phyloP scores from a whole-genome alignment of 2,797 vertebrate genomes.

The Melanotaenia nigrans region DNA sequence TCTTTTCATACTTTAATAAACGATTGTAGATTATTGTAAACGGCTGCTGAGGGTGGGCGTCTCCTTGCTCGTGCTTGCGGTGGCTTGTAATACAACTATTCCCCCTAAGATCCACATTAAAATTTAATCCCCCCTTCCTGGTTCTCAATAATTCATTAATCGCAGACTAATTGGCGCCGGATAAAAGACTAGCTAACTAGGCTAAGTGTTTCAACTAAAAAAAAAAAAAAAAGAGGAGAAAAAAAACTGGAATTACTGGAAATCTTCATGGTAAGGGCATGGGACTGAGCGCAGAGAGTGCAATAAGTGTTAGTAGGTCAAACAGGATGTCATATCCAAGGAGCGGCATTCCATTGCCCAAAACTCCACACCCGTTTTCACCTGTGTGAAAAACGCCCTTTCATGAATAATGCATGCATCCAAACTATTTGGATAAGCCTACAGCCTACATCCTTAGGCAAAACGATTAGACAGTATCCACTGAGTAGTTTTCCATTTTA shows the following conservation, averaged over 20 bases:
- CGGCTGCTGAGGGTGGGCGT: slow-evolving; percentile 63
- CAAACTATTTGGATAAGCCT: slow-evolving; percentile 43
- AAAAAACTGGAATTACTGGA: slow-evolving; percentile 33
- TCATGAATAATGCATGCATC: slow-evolving; percentile 59
- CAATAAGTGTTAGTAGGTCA: slow-evolving; percentile 65
- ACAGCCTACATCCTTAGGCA: slow-evolving; percentile 53
- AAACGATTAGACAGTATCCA: slow-evolving; percentile 64
- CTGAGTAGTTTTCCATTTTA: slow-evolving; percentile 23
- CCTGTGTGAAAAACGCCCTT: slow-evolving; percentile 35
- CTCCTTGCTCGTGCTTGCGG: slow-evolving; percentile 61
- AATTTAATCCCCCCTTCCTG: slow-evolving; percentile 77
- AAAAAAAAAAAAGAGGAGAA: slow-evolving; percentile 30
- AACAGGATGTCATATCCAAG: slow-evolving; percentile 43
- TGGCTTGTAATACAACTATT: slow-evolving; percentile 83
- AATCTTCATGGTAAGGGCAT: slow-evolving; percentile 46
- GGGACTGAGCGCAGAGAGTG: slow-evolving; percentile 15
- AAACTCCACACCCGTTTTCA: slow-evolving; percentile 46
- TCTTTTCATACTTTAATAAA: slow-evolving; percentile 54
- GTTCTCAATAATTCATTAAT: slow-evolving; percentile 87
- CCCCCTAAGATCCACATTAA: slow-evolving; percentile 81
- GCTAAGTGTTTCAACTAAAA: slow-evolving; percentile 76
- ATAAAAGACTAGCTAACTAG: slow-evolving; percentile 82
- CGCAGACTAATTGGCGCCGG: slow-evolving; percentile 81
- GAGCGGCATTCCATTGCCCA: slow-evolving; percentile 32
- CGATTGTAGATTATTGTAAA: slow-evolving; percentile 77